phyloP scores from a whole-genome alignment of 1,140 invertebrate genomes.

The Drosophila gunungcola region DNA sequence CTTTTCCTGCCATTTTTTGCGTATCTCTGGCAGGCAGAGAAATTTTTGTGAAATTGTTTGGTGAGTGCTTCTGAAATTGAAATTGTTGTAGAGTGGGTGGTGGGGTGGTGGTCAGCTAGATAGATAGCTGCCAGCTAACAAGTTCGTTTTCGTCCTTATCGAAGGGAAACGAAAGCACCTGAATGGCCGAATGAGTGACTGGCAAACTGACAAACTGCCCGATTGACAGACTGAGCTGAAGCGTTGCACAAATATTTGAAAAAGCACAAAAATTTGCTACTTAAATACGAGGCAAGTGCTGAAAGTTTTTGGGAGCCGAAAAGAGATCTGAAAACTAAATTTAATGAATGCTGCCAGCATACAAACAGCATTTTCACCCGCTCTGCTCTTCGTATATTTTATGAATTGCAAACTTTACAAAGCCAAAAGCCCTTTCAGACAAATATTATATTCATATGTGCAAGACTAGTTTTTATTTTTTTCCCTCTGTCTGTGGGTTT shows the following conservation, averaged over 20 bases:
- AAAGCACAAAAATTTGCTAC: slow-evolving; percentile 74
- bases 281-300: slow-evolving; percentile 68
- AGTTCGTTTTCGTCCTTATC: slow-evolving; percentile 70
- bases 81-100: slow-evolving; percentile 55
- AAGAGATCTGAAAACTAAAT: slow-evolving; percentile 69
- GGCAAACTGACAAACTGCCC: slow-evolving; percentile 45
- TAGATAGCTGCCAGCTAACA: slow-evolving; percentile 69
- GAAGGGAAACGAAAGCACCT: slow-evolving; percentile 32
- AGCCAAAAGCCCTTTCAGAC: slow-evolving; percentile 59
- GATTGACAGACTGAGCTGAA: slow-evolving; percentile 49
- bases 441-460: slow-evolving; percentile 53
- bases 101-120: slow-evolving; percentile 46
- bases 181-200: slow-evolving; percentile 40
- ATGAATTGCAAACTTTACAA: slow-evolving; percentile 55
- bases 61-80: slow-evolving; percentile 78
- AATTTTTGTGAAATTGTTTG: slow-evolving; percentile 75
- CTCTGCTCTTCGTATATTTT: slow-evolving; percentile 25
- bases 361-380: slow-evolving; percentile 30
- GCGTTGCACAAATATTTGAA: slow-evolving; percentile 80
- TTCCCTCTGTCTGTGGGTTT: slow-evolving; percentile 19
- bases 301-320: slow-evolving; percentile 47
- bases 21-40: slow-evolving; percentile 43
- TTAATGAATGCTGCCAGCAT: slow-evolving; percentile 64
- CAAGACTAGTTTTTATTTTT: slow-evolving; percentile 38
- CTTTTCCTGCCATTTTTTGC: slow-evolving; percentile 22